Base-by-base conservation (phyloP, 2,888 invertebrate species). In the Sphaeridia pumilis region DNA sequence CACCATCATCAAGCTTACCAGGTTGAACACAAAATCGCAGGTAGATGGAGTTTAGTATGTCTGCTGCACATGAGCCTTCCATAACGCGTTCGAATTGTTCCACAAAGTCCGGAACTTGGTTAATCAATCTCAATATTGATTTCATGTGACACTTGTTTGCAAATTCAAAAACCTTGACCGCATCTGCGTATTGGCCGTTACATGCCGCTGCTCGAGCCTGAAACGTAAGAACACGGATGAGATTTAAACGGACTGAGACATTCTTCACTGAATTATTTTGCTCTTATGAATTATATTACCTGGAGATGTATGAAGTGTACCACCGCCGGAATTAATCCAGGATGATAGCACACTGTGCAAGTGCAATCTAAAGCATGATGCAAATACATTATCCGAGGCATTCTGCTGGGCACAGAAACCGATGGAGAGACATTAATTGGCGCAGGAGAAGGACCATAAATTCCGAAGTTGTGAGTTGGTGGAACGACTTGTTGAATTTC, bases 341-440 rank as follows among this genome's bases (percentile, higher is more conserved):
- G 45, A 36, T 51, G 50, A 7, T n/a, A n/a, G 25, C 50, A 51
- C n/a, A 51, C 26, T 21, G 44, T 35, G 24, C 50, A 51, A 20
- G 17, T 17, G 34, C 50, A 51, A 45, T 7, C 25, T 20, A 51
- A n/a, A 12, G 17, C 7, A 35, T 51, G 50, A 51, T 51, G 36
- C 21, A 51, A 35, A 25, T 44, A 34, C 35, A 35, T 45, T 10
- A 51, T 20, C 17, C 50, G 34, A 12, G 17, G 34, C 44, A 51
- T 51, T 35, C n/a, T 34, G 3, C 27, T 3, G 2, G 35, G 44
- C 20, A 34, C 45, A 24, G 44, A 35, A n/a, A 45, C 14, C 17
- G 34, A 36, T 4, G 50, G 50, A 24, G 50, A 51, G 7, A 21
- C 35, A 14, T 20, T 26, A 7, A 43, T 27, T 25, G 21, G 26